These are phyloP conservation scores for Echiichthys vipera DNA, from an alignment of 2,797 vertebrate species.

Conservation along the genomic window DNA sequence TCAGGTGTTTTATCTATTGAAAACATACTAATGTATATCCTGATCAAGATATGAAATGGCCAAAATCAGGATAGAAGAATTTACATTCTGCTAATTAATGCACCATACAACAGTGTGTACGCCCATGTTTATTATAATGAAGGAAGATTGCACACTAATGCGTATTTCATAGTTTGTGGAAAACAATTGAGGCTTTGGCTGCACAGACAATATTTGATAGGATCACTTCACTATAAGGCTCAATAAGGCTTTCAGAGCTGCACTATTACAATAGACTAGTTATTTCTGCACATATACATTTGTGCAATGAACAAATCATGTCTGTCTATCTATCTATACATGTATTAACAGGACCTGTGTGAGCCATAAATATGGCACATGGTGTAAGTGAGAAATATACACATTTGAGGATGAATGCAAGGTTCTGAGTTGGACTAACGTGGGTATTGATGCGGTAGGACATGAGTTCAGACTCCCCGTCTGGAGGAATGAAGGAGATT, in stretches of 20 bases:
- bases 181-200: too few relatives aligned
- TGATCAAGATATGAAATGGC: too few relatives aligned
- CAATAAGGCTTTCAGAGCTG: background rate
- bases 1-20: background rate
- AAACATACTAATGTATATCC: too few relatives aligned
- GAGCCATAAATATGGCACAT: background rate
- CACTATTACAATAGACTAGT: background rate
- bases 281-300: background rate
- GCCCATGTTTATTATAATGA: too few relatives aligned
- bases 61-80: too few relatives aligned
- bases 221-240: background rate
- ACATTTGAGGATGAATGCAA: background rate
- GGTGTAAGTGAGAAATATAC: background rate
- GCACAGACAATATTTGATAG: too few relatives aligned
- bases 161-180: too few relatives aligned
- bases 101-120: too few relatives aligned
- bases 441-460: slow-evolving; percentile 95
- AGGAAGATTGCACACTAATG: too few relatives aligned
- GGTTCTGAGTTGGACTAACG: slow-evolving; percentile 67
- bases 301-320: background rate
- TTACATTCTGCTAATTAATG: too few relatives aligned
- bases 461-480: slow-evolving; percentile 96
- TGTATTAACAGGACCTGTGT: background rate
- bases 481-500: slow-evolving; percentile 95
- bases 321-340: background rate